Evolutionary conservation across 30 jellyfish, hydroid and myxozoan genomes (phyloP), one percentile per base, ranked within the genome.

Genomic region (Cassiopea andromeda): DNA sequence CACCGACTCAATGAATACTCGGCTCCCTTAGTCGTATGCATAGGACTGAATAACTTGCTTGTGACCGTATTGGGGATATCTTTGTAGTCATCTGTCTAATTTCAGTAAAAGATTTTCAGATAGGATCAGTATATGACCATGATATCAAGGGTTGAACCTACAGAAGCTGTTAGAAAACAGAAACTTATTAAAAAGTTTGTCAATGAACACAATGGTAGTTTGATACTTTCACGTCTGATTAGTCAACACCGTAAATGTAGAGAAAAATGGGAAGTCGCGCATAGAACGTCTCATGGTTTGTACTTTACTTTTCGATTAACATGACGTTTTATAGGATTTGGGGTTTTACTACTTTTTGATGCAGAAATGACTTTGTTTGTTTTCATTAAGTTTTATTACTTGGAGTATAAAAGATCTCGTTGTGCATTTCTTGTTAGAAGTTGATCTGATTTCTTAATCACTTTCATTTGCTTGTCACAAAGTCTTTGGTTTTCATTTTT

Each of bases 231-330:
- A 17, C 81, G 86, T 48, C 73, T 85, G 18, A 75, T 75, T 69
- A 58, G 61, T 17, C 87, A 57, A 2, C 93, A 85, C 75, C 81
- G 75, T 48, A 45, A 58, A 27, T 75, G 87, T 87, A 59, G 69
- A 43, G 93, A 74, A 70, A 69, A 49, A 76, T 59, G 50, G 57
- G 61, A 74, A 60, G 80, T 57, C 46, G 80, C 84, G 45, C 68
- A 46, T 43, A 83, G 54, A 57, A 46, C 91, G 14, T 83, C 91
- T 43, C 91, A 83, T 83, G 91, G 91, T 83, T 57, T 10, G 90
- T 81, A 43, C 46, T 13, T 17, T 58, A 10, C 66, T 14, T 19
- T 80, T 59, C 38, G 38, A 27, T 27, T 27, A 27, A 27, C 38
- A 27, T 27, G 38, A 27, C 38, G 38, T 27, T 27, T 27, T 27